Conservation (phyloP, 2,888 invertebrate genomes). For the Apoda limacodes region DNA sequence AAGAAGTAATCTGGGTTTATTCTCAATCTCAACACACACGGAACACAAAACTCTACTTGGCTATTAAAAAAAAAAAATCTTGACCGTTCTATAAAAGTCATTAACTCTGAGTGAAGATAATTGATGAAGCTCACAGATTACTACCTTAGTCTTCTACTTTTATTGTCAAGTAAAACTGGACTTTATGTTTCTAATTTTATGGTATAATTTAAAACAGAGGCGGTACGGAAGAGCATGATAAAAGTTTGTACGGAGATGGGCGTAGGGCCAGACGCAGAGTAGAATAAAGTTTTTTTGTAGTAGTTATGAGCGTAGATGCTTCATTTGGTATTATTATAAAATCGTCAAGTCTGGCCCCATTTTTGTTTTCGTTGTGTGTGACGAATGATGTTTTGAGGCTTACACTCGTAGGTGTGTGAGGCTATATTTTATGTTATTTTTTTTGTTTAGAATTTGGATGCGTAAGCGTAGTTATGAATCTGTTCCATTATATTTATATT, state of each 20-base stretch:
- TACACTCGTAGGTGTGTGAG: neutral
- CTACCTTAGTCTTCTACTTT: slow-evolving; percentile 35
- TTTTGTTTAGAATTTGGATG: no score
- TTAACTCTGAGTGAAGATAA: slow-evolving; percentile 66
- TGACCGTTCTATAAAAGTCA: slow-evolving; percentile 66
- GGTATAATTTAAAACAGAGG: no score
- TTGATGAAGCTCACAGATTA: slow-evolving; percentile 67
- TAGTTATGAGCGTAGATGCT: slow-evolving; percentile 23
- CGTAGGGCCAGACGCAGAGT: slow-evolving; percentile 47
- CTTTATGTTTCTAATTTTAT: no score
- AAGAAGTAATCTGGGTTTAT: slow-evolving; percentile 12
- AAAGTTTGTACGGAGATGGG: slow-evolving; percentile 49
- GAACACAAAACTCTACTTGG: slow-evolving; percentile 31
- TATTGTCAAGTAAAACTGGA: slow-evolving; percentile 17
- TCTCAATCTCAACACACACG: slow-evolving; percentile 24
- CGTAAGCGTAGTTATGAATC: no score
- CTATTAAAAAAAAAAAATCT: slow-evolving; percentile 37
- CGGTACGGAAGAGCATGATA: slow-evolving; percentile 33
- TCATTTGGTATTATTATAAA: slow-evolving; percentile 62
- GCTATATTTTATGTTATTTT: no score
- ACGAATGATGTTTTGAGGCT: slow-evolving; percentile 52
- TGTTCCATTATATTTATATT: no score
- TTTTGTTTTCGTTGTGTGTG: slow-evolving; percentile 44
- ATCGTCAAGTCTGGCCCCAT: slow-evolving; percentile 51
- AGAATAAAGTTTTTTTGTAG: slow-evolving; percentile 41